Percentiles rank a stretch among this genome's conserved stretches.
Conservation (phyloP, 1,140 invertebrate genomes). For the Stegodyphus dumicola region DNA sequence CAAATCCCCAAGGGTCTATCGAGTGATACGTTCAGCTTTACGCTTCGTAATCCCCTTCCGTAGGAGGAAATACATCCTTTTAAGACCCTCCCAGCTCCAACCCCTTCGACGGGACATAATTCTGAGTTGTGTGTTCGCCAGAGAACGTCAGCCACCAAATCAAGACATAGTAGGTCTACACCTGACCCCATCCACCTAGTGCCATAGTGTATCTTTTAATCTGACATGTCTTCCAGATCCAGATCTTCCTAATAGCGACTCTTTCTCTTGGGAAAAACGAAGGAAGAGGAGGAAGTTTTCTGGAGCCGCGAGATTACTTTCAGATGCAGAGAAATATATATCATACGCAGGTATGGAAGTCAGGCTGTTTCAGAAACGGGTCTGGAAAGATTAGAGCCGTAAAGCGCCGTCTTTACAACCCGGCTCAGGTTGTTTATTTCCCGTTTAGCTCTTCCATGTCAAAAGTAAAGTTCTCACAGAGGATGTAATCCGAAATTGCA, state of each 20-base stretch:
- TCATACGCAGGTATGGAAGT: conserved; percentile 17
- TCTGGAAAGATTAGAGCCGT: conserved; percentile 5
- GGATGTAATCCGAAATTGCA: too few relatives aligned
- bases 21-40: conserved; percentile 44
- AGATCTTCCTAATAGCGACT: conserved; percentile 24
- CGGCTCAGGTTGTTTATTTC: conserved; percentile 9
- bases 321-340: conserved; percentile 33
- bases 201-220: conserved; percentile 50
- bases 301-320: conserved; percentile 25
- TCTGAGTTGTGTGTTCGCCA: conserved; percentile 16
- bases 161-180: conserved; percentile 37
- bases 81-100: conserved; percentile 16
- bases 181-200: conserved; percentile 16
- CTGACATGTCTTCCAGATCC: conserved; percentile 6
- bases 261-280: conserved; percentile 24
- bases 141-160: conserved; percentile 18
- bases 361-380: background rate
- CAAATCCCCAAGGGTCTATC: conserved; percentile 1
- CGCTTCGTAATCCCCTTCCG: conserved; percentile 25
- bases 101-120: conserved; percentile 27
- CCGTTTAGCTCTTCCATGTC: too few relatives aligned
- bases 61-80: conserved; percentile 47
- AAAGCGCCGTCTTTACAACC: conserved; percentile 28
- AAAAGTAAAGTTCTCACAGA: too few relatives aligned
- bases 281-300: background rate